Percentiles rank a stretch among this genome's conserved stretches.
phyloP scores from a whole-genome alignment of 2,113 vertebrate genomes.

The Helogale parvula region DNA sequence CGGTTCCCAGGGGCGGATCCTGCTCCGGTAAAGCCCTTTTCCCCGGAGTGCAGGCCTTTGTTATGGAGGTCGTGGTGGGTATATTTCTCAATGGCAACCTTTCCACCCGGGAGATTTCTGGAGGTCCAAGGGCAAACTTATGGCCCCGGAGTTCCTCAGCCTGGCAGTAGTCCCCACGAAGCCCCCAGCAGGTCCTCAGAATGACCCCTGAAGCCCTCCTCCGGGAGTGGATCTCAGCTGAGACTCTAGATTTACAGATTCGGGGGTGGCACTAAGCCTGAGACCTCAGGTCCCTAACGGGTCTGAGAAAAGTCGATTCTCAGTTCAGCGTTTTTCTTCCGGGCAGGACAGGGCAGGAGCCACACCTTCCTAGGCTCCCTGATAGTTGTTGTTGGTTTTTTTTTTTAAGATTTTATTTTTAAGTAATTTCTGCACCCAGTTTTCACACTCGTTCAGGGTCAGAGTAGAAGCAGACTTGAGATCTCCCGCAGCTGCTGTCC shows the following conservation, averaged over 20 bases:
- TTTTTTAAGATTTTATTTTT: too few species aligned
- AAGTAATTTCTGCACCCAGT: too few species aligned
- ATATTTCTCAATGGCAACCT: neutral
- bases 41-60: neutral
- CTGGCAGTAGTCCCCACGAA: fast-evolving
- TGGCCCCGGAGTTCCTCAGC: neutral
- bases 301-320: neutral
- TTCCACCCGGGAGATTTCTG: neutral
- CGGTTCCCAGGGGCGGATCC: too few species aligned
- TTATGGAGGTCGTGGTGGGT: fast-evolving
- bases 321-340: neutral
- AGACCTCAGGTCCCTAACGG: neutral
- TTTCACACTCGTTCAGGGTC: fast-evolving
- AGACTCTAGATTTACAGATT: neutral
- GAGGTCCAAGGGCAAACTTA: neutral
- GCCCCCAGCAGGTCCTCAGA: too few species aligned
- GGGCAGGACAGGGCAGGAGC: neutral
- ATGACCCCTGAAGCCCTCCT: neutral
- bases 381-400: too few species aligned
- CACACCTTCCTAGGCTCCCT: too few species aligned
- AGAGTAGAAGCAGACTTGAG: neutral
- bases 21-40: neutral
- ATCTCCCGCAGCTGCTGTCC: fast-evolving
- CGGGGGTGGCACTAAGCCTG: neutral
- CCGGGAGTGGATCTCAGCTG: fast-evolving